Evolutionary conservation across 2,888 invertebrate species (phyloP).

Genomic region (Agapostemon virescens): DNA sequence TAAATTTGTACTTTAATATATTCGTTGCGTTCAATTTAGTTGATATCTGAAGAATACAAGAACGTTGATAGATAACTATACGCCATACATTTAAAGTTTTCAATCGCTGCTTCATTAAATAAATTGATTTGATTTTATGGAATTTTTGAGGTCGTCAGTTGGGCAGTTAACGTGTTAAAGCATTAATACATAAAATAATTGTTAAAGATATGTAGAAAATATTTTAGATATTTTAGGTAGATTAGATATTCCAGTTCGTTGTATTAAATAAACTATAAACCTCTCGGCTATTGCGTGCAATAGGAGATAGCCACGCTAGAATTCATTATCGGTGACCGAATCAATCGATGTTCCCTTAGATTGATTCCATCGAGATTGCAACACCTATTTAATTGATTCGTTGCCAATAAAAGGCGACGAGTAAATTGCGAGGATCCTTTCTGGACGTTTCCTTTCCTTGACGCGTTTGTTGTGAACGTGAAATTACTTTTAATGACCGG

Average conservation of each 20-base stretch:
- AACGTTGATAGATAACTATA: no score
- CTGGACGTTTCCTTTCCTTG: slow-evolving; percentile 51
- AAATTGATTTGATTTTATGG: neutral
- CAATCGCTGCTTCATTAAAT: no score
- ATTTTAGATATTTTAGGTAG: no score
- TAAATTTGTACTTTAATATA: no score
- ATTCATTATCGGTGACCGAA: neutral
- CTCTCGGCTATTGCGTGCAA: neutral
- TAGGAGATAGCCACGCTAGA: neutral
- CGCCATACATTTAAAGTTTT: no score
- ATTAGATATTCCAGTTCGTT: neutral
- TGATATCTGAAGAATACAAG: no score
- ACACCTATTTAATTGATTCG: slow-evolving; percentile 25
- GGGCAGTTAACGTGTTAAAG: no score
- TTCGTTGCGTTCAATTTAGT: no score
- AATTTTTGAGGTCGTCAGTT: neutral
- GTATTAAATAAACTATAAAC: neutral
- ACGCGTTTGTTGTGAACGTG: slow-evolving; percentile 59
- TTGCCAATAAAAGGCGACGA: slow-evolving; percentile 22
- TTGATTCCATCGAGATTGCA: slow-evolving; percentile 11
- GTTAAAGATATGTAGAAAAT: neutral
- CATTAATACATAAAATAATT: neutral
- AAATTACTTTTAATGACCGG: slow-evolving; percentile 66
- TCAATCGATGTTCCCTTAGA: slow-evolving; percentile 6
- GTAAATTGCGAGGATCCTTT: slow-evolving; percentile 44